Conservation (phyloP, 2,113 vertebrate species). For the Xiphophorus maculatus region DNA sequence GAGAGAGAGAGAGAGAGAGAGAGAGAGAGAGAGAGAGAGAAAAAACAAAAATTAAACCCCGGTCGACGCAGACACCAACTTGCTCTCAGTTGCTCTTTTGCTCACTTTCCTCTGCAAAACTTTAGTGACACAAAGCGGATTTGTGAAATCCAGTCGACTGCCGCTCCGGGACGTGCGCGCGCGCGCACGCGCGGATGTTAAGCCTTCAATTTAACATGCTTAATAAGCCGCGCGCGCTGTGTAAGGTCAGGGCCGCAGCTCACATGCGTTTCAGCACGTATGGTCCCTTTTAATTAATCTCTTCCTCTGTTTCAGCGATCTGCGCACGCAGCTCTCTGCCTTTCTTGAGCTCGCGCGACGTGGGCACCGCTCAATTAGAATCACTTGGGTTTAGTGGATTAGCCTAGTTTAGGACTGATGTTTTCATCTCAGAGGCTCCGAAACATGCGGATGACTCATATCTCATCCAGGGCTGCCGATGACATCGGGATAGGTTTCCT, state of each 20-base stretch:
- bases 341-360: background rate
- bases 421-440: slow-evolving; percentile 48
- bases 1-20: too few relatives aligned
- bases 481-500: slow-evolving; percentile 51
- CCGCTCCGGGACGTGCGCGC: slow-evolving; percentile 37
- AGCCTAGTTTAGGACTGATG: slow-evolving; percentile 55
- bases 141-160: slow-evolving; percentile 65
- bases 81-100: slow-evolving; percentile 20
- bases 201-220: slow-evolving; percentile 45
- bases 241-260: slow-evolving; percentile 17
- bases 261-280: slow-evolving; percentile 31
- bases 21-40: background rate
- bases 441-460: slow-evolving; percentile 66
- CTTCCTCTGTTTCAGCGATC: slow-evolving; percentile 15
- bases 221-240: slow-evolving; percentile 34
- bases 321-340: background rate
- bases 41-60: background rate
- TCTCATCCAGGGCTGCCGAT: slow-evolving; percentile 48
- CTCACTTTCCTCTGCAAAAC: slow-evolving; percentile 38
- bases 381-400: slow-evolving; percentile 57
- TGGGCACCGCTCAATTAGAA: slow-evolving; percentile 7
- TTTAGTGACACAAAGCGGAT: slow-evolving; percentile 72
- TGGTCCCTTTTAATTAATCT: slow-evolving; percentile 26
- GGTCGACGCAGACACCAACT: slow-evolving; percentile 1
- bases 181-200: slow-evolving; percentile 24